Percentiles rank a stretch among this genome's conserved stretches.
Conservation (phyloP, 2,888 invertebrate genomes). For the Amphipyra tragopoginis region DNA sequence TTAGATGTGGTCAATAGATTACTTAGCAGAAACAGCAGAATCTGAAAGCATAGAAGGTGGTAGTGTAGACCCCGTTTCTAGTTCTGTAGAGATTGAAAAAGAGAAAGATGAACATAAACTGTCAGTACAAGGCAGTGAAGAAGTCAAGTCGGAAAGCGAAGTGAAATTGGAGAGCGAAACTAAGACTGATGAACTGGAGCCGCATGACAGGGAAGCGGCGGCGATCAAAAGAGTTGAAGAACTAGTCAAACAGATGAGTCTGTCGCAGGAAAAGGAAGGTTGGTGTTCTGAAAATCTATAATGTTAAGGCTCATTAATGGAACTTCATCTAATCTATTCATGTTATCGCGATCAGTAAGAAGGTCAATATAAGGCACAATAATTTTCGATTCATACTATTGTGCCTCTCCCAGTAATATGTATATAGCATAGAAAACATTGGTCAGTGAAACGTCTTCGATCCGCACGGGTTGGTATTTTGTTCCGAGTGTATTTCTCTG, state of each 20-base stretch:
- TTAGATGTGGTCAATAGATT: slow-evolving; percentile 99
- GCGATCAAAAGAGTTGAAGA: slow-evolving; percentile 91
- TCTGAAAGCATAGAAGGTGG: slow-evolving; percentile 83
- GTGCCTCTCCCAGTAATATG: no score
- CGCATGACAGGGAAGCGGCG: slow-evolving; percentile 75
- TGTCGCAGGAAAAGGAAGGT: slow-evolving; percentile 92
- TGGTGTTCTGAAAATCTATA: slow-evolving; percentile 25
- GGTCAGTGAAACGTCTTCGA: no score
- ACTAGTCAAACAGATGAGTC: slow-evolving; percentile 95
- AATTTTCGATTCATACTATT: no score
- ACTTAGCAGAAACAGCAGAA: slow-evolving; percentile 90
- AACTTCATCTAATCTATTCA: no score
- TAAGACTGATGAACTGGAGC: slow-evolving; percentile 73
- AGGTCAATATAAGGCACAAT: no score
- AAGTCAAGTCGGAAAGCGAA: slow-evolving; percentile 62
- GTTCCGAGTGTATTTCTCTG: no score
- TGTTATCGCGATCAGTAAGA: no score
- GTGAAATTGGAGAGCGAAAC: slow-evolving; percentile 47
- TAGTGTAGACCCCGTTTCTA: slow-evolving; percentile 72
- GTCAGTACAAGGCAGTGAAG: slow-evolving; percentile 74
- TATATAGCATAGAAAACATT: no score
- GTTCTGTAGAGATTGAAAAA: slow-evolving; percentile 73
- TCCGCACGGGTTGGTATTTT: no score
- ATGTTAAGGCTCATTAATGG: no score
- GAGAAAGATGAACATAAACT: slow-evolving; percentile 67